Conservation (phyloP, 2,797 vertebrate genomes). For the Echiichthys vipera region DNA sequence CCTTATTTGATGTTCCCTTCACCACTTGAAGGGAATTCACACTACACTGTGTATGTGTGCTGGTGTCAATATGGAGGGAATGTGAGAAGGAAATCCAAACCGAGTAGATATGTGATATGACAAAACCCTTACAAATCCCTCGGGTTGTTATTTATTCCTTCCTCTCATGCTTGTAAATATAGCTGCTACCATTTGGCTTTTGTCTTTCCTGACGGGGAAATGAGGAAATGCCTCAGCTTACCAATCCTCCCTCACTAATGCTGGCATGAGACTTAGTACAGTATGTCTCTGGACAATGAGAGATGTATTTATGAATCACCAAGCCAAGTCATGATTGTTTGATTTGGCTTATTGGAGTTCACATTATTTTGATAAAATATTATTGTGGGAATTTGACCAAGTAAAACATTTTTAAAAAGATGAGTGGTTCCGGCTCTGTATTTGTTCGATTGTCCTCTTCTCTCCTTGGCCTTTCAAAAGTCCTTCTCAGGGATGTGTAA, state of each 20-base stretch:
- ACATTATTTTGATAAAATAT: slow-evolving; percentile 17
- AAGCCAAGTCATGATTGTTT: not conserved
- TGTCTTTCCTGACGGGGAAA: slow-evolving; percentile 46
- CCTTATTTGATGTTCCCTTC: slow-evolving; percentile 25
- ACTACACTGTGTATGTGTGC: slow-evolving; percentile 16
- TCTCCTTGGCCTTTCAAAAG: slow-evolving; percentile 40
- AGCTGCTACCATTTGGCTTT: slow-evolving; percentile 47
- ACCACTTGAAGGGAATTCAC: slow-evolving; percentile 28
- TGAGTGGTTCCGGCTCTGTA: slow-evolving; percentile 3
- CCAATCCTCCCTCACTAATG: slow-evolving; percentile 34
- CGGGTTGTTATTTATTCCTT: slow-evolving; percentile 51
- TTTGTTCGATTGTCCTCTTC: slow-evolving; percentile 27
- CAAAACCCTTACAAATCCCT: slow-evolving; percentile 42
- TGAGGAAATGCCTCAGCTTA: slow-evolving; percentile 42
- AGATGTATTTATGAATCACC: slow-evolving; percentile 47
- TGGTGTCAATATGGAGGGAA: slow-evolving; percentile 34
- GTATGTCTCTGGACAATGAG: slow-evolving; percentile 45
- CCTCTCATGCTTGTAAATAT: slow-evolving; percentile 68
- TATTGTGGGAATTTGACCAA: slow-evolving; percentile 13
- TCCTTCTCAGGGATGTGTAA: not conserved
- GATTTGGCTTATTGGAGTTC: slow-evolving; percentile 9
- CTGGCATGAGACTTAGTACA: slow-evolving; percentile 37
- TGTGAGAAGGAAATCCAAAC: slow-evolving; percentile 43
- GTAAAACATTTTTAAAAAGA: not conserved
- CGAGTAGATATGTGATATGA: slow-evolving; percentile 33